phyloP scores from a whole-genome alignment of 2,797 vertebrate genomes.

The Gallinago solitaria region DNA sequence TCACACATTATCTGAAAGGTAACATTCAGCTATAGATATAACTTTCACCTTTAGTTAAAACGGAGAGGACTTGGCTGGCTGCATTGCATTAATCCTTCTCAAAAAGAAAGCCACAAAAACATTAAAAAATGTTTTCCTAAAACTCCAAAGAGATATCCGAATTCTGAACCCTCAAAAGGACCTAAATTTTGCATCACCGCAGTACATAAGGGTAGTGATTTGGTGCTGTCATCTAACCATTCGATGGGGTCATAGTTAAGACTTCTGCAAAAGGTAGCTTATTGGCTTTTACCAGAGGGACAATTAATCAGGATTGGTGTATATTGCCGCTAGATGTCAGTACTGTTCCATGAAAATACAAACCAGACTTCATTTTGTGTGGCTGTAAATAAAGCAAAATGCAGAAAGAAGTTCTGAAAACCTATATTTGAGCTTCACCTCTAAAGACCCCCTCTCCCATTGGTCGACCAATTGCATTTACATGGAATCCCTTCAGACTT shows the following conservation, averaged over 20 bases:
- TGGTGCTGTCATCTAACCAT: background rate
- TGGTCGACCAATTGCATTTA: background rate
- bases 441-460: background rate
- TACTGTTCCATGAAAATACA: conserved; percentile 43
- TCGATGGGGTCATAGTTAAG: background rate
- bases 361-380: conserved; percentile 35
- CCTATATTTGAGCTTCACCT: background rate
- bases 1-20: background rate
- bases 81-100: background rate
- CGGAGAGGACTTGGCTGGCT: background rate
- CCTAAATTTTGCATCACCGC: background rate
- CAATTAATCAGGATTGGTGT: background rate
- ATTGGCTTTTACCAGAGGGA: background rate
- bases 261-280: background rate
- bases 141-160: background rate
- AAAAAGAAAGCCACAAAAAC: background rate
- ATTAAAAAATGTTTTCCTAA: background rate
- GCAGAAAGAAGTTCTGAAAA: background rate
- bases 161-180: background rate
- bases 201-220: background rate
- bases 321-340: conserved; percentile 72
- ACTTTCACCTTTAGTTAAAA: background rate
- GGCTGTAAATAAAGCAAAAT: conserved; percentile 62
- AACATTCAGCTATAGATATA: background rate
- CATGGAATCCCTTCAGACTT: background rate